phyloP scores from a whole-genome alignment of 2,113 vertebrate species.

The Sebastes schlegelii region DNA sequence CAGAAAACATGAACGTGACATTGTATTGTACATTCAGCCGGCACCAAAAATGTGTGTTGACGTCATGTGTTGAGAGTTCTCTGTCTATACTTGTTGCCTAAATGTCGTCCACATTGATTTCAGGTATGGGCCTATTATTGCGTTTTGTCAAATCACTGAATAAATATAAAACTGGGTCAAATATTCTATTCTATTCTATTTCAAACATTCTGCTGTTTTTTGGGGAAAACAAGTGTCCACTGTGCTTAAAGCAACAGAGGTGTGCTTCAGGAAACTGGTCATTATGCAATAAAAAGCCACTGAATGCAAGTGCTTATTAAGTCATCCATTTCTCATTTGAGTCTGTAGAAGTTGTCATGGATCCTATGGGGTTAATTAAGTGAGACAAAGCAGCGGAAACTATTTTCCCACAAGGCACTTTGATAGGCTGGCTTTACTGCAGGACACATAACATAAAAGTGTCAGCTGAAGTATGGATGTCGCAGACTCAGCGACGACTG shows the following conservation, averaged over 20 bases:
- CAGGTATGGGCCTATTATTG: no score
- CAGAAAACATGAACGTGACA: conserved; percentile 22
- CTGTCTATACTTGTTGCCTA: no score
- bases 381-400: conserved; percentile 19
- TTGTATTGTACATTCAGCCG: not conserved
- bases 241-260: not conserved
- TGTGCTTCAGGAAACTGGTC: not conserved
- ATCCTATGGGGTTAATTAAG: conserved; percentile 48
- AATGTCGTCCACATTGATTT: no score
- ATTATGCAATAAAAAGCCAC: not conserved
- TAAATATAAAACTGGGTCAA: not conserved
- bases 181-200: not conserved
- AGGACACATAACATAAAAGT: conserved; percentile 8
- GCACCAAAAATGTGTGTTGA: not conserved
- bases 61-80: no score
- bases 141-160: not conserved
- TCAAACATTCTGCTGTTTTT: not conserved
- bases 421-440: conserved; percentile 31
- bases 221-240: not conserved
- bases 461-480: not conserved
- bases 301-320: not conserved
- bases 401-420: conserved; percentile 19
- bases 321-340: not conserved
- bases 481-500: not conserved
- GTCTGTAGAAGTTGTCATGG: not conserved